Conservation (phyloP, 2,113 vertebrate genomes). For the Hiodon tergisus region DNA sequence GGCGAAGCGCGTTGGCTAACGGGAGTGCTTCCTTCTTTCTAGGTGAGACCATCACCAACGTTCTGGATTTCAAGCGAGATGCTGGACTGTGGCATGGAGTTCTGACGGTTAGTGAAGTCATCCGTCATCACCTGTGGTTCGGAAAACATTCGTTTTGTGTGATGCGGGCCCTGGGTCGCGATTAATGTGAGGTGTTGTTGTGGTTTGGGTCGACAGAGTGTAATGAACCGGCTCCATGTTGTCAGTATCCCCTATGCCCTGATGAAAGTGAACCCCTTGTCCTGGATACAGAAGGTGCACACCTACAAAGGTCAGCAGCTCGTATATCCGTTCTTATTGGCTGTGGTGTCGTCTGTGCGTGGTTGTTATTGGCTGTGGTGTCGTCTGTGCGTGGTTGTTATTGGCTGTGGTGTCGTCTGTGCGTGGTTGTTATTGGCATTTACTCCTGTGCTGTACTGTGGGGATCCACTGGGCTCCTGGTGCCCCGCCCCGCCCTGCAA, state of each 20-base stretch:
- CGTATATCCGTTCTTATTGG: conserved; percentile 18
- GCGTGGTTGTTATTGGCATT: no score
- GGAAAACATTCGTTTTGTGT: no score
- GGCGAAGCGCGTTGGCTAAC: no score
- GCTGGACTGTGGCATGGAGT: conserved; percentile 96
- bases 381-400: no score
- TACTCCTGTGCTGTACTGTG: no score
- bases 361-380: no score
- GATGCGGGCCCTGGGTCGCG: neutral
- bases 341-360: conserved; percentile 8
- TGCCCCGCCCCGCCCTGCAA: no score
- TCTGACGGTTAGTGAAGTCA: conserved; percentile 62
- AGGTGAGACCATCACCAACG: conserved; percentile 90
- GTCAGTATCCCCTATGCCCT: conserved; percentile 91
- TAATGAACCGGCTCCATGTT: conserved; percentile 92
- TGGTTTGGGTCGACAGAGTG: conserved; percentile 64
- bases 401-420: neutral
- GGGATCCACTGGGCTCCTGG: no score
- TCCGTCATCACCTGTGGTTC: no score
- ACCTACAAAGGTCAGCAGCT: conserved; percentile 77
- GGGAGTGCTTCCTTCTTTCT: conserved; percentile 34
- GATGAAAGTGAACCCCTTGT: conserved; percentile 96
- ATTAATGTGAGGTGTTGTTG: conserved; percentile 5
- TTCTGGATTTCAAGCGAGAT: conserved; percentile 94
- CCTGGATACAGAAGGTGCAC: conserved; percentile 96